Evolutionary conservation across 2,113 vertebrate species (phyloP), one percentile per base, ranked within the genome.

Genomic region (Rhynchomys soricoides): DNA sequence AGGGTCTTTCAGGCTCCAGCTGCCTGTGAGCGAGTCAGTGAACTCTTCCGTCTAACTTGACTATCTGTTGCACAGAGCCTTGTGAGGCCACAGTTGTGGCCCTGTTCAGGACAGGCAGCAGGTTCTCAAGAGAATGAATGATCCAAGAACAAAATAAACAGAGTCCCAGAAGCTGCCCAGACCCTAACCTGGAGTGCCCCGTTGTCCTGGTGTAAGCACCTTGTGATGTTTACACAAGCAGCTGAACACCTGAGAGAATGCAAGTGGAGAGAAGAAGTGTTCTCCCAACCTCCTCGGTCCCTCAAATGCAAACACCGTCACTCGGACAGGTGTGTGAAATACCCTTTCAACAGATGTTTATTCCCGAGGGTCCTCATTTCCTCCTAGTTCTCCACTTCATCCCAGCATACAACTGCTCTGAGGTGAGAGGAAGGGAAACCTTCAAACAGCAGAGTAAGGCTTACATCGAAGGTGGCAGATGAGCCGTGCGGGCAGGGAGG

Each of bases 121-220:
- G 43, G 40, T 48, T 86, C 40, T 85, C 59, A 34, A 6, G 82
- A 11, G 29, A 48, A 48, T 86, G 83, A 66, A 22, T 13, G 31
- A 81, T 11, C 82, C 0, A 10, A 81, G 55, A 12, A 59, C 22
- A 16, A 29, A 40, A 26, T 59, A 40, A 59, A 43, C 79, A 59
- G 78, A 13, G 3, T 82, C 79, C 26, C 4, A 16, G 79, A 59
- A 59, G 79, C 79, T 16, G 37, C 55, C 8, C 21, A 57, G 34
- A 55, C 1, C 40, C 59, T 16, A 66, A 5, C 26, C 4, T 1
- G 26, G 57, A 4, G 3, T 1, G 16, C 59, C 43, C 57, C 1
- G 29, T n/a, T n/a, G n/a, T n/a, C n/a, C n/a, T n/a, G n/a, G n/a
- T n/a, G n/a, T 21, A 45, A 21, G 29, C 43, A 19, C 62, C 64